phyloP scores from a whole-genome alignment of 1,140 invertebrate genomes.

The Drosophila takahashii region DNA sequence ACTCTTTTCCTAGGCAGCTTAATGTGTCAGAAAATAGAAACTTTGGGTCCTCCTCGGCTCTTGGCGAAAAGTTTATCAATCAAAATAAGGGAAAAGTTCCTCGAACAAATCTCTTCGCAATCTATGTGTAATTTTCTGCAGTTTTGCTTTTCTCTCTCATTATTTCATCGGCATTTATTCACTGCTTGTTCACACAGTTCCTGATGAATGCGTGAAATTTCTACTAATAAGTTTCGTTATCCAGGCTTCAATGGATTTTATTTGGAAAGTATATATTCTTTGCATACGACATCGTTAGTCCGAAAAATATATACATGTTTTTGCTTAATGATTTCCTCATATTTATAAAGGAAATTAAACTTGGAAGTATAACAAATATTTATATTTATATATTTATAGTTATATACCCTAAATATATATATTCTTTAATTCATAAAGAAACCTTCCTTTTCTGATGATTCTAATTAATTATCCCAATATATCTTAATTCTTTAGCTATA shows the following conservation, averaged over 20 bases:
- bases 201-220: slow-evolving; percentile 7
- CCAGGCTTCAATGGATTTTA: neutral
- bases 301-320: neutral
- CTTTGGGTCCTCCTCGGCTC: slow-evolving; percentile 25
- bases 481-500: no score
- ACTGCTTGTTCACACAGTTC: slow-evolving; percentile 6
- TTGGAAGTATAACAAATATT: no score
- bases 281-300: neutral
- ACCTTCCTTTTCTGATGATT: no score
- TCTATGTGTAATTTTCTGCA: slow-evolving; percentile 41
- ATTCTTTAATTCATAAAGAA: no score
- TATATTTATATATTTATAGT: no score
- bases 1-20: slow-evolving; percentile 45
- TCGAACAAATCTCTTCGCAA: slow-evolving; percentile 48
- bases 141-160: slow-evolving; percentile 16
- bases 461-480: no score
- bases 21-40: slow-evolving; percentile 64
- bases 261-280: neutral
- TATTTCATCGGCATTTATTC: slow-evolving; percentile 19
- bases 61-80: slow-evolving; percentile 54
- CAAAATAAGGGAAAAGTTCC: slow-evolving; percentile 42
- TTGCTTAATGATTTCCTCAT: no score
- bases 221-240: slow-evolving; percentile 7
- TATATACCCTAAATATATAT: no score
- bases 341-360: no score